Percentiles rank a stretch among this genome's conserved stretches.
Conservation (phyloP, 2,113 vertebrate genomes). For the Hydrochoerus hydrochaeris region DNA sequence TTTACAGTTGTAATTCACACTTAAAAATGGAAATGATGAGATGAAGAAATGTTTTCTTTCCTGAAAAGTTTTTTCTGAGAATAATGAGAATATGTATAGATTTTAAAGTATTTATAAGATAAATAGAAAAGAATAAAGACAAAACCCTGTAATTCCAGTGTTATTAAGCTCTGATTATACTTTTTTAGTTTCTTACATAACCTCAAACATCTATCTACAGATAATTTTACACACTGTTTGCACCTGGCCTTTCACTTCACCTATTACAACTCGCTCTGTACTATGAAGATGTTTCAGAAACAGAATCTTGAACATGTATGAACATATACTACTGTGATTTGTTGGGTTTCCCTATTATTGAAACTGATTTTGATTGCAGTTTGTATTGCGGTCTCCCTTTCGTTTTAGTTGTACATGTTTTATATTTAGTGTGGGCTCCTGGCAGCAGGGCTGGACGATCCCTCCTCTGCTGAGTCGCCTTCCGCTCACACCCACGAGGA, state of each 20-base stretch:
- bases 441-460: not conserved
- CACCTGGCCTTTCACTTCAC: not conserved
- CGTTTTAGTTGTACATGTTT: not conserved
- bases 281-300: not conserved
- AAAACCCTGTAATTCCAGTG: not conserved
- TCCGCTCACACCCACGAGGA: conserved; percentile 68
- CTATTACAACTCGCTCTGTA: not conserved
- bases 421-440: conserved; percentile 61
- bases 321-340: not conserved
- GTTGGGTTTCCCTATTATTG: not conserved
- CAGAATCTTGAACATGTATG: not conserved
- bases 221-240: not conserved
- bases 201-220: not conserved
- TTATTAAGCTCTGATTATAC: not conserved
- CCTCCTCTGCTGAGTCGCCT: conserved; percentile 58
- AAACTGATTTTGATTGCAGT: not conserved
- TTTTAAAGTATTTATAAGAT: not conserved
- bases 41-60: not conserved
- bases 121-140: not conserved
- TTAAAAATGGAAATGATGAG: not conserved
- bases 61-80: not conserved
- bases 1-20: not conserved
- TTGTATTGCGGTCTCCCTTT: not conserved
- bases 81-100: not conserved
- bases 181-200: not conserved